Conservation (phyloP, 2,888 invertebrate species). For the Sphinx pinastri region DNA sequence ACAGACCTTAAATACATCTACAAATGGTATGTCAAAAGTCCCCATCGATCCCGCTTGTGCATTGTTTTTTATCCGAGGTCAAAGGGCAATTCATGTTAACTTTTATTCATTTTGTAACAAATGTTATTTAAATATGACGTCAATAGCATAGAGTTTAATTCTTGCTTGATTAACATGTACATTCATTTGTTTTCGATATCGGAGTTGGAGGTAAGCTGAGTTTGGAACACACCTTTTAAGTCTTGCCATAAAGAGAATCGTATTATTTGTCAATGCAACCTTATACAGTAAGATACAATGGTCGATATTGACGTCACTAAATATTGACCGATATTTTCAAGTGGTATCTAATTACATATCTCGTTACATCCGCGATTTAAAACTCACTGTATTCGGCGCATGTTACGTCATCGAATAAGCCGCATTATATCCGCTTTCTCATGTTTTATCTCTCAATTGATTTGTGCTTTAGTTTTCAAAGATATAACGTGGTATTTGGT, state of each 20-base stretch:
- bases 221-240: constrained; percentile 17
- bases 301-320: constrained; percentile 43
- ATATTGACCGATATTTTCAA: constrained; percentile 37
- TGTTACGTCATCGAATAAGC: background rate
- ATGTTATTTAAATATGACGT: background rate
- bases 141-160: background rate
- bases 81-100: too few species aligned
- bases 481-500: too few species aligned
- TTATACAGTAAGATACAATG: constrained; percentile 42
- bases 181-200: background rate
- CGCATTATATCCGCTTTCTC: too few species aligned
- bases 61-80: too few species aligned
- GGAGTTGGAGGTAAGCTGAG: background rate
- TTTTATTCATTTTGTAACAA: too few species aligned
- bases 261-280: constrained; percentile 37
- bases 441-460: too few species aligned
- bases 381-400: background rate
- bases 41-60: too few species aligned
- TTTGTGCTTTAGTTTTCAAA: too few species aligned
- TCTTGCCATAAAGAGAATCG: constrained; percentile 37
- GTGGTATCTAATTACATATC: constrained; percentile 10
- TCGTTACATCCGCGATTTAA: constrained; percentile 17
- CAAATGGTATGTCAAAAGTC: too few species aligned
- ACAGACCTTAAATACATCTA: too few species aligned
- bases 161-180: background rate